phyloP scores from a whole-genome alignment of 1,140 invertebrate species.

The Megalopta genalis region DNA sequence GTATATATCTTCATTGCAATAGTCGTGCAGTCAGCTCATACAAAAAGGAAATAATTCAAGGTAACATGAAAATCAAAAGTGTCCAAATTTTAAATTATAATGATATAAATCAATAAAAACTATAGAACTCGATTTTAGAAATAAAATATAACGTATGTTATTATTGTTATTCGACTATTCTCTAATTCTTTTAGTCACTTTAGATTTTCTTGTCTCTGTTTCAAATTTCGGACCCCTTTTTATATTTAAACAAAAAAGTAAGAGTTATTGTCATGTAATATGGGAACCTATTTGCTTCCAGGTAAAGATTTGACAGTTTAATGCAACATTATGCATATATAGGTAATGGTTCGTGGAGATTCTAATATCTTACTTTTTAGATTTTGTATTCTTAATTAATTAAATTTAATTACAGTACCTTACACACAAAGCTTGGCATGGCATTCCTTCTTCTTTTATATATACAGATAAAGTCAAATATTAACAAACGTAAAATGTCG shows the following conservation, averaged over 20 bases:
- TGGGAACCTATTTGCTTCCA: background rate
- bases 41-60: slow-evolving; percentile 65
- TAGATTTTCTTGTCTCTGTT: background rate
- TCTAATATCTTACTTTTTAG: slow-evolving; percentile 8
- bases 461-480: slow-evolving; percentile 44
- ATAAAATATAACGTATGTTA: background rate
- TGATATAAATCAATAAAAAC: background rate
- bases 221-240: background rate
- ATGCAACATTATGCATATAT: slow-evolving; percentile 1
- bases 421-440: slow-evolving; percentile 71
- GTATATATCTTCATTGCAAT: slow-evolving; percentile 24
- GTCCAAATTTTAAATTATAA: background rate
- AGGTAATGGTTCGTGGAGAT: slow-evolving; percentile 43
- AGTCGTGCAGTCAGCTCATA: slow-evolving; percentile 77
- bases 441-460: slow-evolving; percentile 67
- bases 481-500: slow-evolving; percentile 28
- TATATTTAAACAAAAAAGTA: background rate
- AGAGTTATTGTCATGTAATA: slow-evolving; percentile 5
- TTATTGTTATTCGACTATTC: background rate
- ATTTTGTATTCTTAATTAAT: background rate
- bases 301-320: background rate
- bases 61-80: slow-evolving; percentile 20
- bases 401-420: slow-evolving; percentile 18
- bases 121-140: background rate
- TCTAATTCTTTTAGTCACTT: background rate